A percentile compares a stretch with the other conserved stretches of the same genome.
phyloP scores from a whole-genome alignment of 2,113 vertebrate species.

The Merops nubicus region DNA sequence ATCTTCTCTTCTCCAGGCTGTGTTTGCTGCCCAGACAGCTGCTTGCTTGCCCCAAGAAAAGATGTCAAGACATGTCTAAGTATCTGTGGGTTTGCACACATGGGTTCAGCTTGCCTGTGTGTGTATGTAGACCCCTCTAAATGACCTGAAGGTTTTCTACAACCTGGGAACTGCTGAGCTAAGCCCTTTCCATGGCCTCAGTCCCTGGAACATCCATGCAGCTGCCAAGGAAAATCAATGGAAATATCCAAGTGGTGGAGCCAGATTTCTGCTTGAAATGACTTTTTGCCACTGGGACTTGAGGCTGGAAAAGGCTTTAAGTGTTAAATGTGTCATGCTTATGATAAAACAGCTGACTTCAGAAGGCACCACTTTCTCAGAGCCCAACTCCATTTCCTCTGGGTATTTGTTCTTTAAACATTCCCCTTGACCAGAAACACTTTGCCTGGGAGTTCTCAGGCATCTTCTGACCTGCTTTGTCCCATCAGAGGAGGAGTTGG shows the following conservation, averaged over 20 bases:
- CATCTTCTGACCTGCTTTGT: neutral
- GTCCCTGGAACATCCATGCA: neutral
- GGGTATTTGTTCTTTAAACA: neutral
- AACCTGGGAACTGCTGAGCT: neutral
- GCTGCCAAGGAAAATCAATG: conserved; percentile 29
- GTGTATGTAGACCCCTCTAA: neutral
- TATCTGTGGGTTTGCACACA: neutral
- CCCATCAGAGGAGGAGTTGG: neutral
- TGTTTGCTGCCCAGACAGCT: neutral
- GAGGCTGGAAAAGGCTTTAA: neutral
- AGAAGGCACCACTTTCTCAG: neutral
- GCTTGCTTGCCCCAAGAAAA: neutral
- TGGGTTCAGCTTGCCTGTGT: neutral
- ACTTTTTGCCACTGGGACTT: neutral
- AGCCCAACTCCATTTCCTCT: neutral
- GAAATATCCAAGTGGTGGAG: neutral
- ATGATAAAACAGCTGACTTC: neutral
- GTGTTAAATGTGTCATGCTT: neutral
- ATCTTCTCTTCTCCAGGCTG: neutral
- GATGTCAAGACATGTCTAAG: neutral
- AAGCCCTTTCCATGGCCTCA: neutral
- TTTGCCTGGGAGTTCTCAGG: neutral
- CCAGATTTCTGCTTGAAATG: conserved; percentile 8
- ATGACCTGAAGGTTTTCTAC: neutral
- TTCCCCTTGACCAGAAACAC: neutral